Conservation (phyloP, 2,888 invertebrate species). For the Callyntrura guangdongensis region DNA sequence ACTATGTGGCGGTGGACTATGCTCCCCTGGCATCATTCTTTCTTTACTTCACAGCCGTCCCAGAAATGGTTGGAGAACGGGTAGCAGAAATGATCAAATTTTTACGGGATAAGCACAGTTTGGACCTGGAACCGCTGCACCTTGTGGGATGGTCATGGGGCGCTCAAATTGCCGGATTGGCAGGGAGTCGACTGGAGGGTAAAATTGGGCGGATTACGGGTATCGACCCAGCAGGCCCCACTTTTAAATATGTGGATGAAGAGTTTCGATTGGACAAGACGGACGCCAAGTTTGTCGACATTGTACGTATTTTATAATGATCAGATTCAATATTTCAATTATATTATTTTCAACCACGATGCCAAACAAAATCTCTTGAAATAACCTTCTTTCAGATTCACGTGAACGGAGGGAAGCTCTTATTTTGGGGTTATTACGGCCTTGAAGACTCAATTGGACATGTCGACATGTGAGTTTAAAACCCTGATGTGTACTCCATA, state of each 20-base stretch:
- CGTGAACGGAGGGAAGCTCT: conserved; percentile 74
- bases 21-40: conserved; percentile 77
- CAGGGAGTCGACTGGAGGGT: conserved; percentile 80
- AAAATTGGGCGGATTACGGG: conserved; percentile 83
- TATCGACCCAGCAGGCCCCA: conserved; percentile 83
- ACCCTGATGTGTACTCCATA: not conserved
- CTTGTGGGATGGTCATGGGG: conserved; percentile 82
- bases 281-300: conserved; percentile 79
- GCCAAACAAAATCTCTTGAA: not conserved
- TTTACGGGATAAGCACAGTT: conserved; percentile 73
- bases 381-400: conserved; percentile 73
- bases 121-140: conserved; percentile 80
- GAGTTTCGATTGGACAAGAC: conserved; percentile 81
- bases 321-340: too few relatives aligned
- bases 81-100: conserved; percentile 81
- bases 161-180: conserved; percentile 81
- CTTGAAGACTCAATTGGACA: conserved; percentile 74
- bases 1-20: conserved; percentile 82
- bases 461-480: conserved; percentile 67
- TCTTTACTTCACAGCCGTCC: conserved; percentile 77
- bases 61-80: conserved; percentile 74
- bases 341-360: too few relatives aligned
- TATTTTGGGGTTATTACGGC: conserved; percentile 75
- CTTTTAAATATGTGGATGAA: conserved; percentile 81
- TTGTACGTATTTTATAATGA: too few relatives aligned